Evolutionary conservation across 2,888 invertebrate genomes (phyloP).

Genomic region (Alloscopus bannaensis): DNA sequence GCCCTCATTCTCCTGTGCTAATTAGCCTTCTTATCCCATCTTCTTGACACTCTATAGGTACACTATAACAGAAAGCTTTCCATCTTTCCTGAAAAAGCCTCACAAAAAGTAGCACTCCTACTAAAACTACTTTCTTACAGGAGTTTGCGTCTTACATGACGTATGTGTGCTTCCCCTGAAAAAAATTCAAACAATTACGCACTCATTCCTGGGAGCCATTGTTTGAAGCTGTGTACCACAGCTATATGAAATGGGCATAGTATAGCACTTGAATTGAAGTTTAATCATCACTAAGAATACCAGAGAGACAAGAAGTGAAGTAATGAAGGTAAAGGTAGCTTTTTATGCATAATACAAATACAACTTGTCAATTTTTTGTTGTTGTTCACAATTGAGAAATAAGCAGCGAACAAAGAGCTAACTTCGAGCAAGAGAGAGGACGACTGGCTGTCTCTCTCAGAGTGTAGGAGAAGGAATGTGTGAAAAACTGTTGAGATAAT

Average conservation of each 20-base stretch:
- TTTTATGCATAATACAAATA: not conserved
- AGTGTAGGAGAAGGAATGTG: constrained; percentile 36
- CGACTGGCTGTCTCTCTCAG: not conserved
- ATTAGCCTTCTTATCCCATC: constrained; percentile 34
- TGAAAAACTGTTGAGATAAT: constrained; percentile 47
- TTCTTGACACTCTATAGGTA: constrained; percentile 22
- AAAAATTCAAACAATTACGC: not conserved
- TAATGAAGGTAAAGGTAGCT: constrained; percentile 36
- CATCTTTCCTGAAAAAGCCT: constrained; percentile 18
- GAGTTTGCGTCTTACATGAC: too few relatives aligned
- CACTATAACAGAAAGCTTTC: too few relatives aligned
- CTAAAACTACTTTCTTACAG: constrained; percentile 19
- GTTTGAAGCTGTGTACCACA: too few relatives aligned
- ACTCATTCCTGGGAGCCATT: not conserved
- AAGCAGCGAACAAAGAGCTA: constrained; percentile 7
- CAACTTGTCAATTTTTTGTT: constrained; percentile 38
- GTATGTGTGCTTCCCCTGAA: too few relatives aligned
- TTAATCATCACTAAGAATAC: constrained; percentile 44
- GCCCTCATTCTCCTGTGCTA: constrained; percentile 21
- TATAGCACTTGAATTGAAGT: constrained; percentile 32
- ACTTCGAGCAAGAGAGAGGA: constrained; percentile 18
- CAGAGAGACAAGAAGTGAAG: not conserved
- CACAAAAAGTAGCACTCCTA: constrained; percentile 1
- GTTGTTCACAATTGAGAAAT: constrained; percentile 17
- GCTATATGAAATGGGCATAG: not conserved